Conservation (phyloP, 2,113 vertebrate species). For the Ctenomys sociabilis region DNA sequence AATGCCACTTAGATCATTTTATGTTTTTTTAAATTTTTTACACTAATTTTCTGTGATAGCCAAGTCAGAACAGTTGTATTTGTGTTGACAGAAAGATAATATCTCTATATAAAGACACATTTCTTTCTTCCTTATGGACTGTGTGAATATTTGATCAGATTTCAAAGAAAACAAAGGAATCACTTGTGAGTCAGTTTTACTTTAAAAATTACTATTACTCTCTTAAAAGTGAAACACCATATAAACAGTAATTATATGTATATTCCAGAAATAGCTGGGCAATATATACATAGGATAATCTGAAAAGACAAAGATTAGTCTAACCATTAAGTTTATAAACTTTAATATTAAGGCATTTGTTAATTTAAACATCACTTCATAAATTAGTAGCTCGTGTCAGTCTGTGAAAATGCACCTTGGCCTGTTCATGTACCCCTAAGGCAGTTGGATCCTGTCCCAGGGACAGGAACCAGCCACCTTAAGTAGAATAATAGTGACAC, state of each 20-base stretch:
- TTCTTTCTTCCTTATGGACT: not conserved
- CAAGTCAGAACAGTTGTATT: not conserved
- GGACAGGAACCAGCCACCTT: too few species aligned
- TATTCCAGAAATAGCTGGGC: not conserved
- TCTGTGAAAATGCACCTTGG: not conserved
- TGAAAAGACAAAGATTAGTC: not conserved
- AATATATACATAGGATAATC: not conserved
- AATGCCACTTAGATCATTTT: not conserved
- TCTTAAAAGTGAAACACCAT: slow-evolving; percentile 5
- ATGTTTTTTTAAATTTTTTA: not conserved
- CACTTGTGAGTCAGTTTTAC: slow-evolving; percentile 30
- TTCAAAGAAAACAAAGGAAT: slow-evolving; percentile 45
- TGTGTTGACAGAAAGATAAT: slow-evolving; percentile 1
- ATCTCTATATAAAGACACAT: not conserved
- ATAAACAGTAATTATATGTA: not conserved
- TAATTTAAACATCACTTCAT: not conserved
- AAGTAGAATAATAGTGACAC: not conserved
- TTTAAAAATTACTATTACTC: slow-evolving; percentile 17
- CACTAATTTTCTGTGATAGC: not conserved
- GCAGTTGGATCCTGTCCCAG: too few species aligned
- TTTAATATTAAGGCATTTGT: not conserved
- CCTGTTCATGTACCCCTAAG: not conserved
- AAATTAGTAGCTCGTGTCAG: not conserved
- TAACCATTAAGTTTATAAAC: not conserved
- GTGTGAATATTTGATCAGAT: slow-evolving; percentile 24